Evolutionary conservation across 1,140 invertebrate genomes (phyloP).

Genomic region (Eubasilissa regina): DNA sequence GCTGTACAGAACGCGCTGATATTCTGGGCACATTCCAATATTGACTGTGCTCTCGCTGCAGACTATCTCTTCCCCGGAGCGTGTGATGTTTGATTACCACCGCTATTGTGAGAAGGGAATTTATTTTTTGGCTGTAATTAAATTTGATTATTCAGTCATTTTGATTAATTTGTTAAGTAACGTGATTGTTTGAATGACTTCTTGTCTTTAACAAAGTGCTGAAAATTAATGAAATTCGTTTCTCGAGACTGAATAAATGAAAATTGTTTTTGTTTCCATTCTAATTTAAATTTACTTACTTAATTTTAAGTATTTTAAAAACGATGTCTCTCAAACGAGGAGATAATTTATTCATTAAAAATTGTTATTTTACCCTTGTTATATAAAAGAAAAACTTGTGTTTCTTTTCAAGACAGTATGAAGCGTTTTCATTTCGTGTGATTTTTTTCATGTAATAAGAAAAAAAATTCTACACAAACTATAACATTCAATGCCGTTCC

Average conservation of each 20-base stretch:
- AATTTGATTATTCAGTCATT: constrained; percentile 30
- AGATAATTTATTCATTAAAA: too few relatives aligned
- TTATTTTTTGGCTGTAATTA: constrained; percentile 40
- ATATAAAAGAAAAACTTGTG: too few relatives aligned
- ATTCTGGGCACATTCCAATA: constrained; percentile 41
- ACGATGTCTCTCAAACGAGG: too few relatives aligned
- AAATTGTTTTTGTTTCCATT: too few relatives aligned
- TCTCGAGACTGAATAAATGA: neutral
- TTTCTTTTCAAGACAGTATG: too few relatives aligned
- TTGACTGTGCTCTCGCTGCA: constrained; percentile 39
- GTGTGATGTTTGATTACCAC: constrained; percentile 27
- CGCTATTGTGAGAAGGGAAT: constrained; percentile 2
- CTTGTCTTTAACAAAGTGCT: neutral
- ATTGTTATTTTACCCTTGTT: too few relatives aligned
- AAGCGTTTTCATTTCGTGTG: too few relatives aligned
- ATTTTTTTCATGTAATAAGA: too few relatives aligned
- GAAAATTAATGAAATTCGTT: constrained; percentile 8
- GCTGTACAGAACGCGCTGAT: constrained; percentile 33
- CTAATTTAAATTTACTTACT: too few relatives aligned
- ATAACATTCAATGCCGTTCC: too few relatives aligned
- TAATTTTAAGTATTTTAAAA: too few relatives aligned
- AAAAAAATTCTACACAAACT: too few relatives aligned
- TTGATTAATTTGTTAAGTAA: constrained; percentile 35
- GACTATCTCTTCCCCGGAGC: constrained; percentile 21
- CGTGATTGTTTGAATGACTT: constrained; percentile 15